Conservation (phyloP, 2,888 invertebrate species). For the Noctuana brunneofusca region DNA sequence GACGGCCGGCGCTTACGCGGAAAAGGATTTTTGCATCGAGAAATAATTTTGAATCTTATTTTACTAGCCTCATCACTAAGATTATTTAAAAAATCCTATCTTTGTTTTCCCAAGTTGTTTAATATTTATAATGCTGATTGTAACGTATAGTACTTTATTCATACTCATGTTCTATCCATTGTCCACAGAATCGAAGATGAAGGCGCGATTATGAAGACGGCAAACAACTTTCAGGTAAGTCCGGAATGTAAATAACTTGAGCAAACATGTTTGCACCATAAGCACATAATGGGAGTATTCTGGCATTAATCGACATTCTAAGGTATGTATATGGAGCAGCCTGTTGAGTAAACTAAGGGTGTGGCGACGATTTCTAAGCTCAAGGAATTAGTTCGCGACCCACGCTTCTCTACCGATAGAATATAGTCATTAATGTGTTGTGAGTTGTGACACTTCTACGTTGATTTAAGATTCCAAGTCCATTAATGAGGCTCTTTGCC, state of each 20-base stretch:
- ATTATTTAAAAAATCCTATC: too few species aligned
- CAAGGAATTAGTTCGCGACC: constrained; percentile 59
- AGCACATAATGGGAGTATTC: constrained; percentile 57
- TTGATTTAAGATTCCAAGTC: constrained; percentile 58
- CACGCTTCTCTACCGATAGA: constrained; percentile 58
- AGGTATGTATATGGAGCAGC: constrained; percentile 55
- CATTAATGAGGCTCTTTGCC: constrained; percentile 23
- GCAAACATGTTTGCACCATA: constrained; percentile 47
- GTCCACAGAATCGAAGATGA: constrained; percentile 70
- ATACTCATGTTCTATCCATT: constrained; percentile 47
- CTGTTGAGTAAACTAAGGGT: constrained; percentile 56
- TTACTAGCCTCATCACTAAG: too few species aligned
- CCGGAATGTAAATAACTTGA: constrained; percentile 56
- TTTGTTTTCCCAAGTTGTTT: too few species aligned
- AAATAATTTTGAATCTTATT: too few species aligned
- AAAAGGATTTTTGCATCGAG: too few species aligned
- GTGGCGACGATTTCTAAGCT: constrained; percentile 51
- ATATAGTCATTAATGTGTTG: constrained; percentile 65
- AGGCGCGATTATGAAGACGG: constrained; percentile 68
- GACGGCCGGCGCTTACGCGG: too few species aligned
- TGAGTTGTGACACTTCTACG: constrained; percentile 61
- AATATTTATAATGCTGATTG: too few species aligned
- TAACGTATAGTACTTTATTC: background rate
- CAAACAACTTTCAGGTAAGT: constrained; percentile 69
- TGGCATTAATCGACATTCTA: constrained; percentile 59